phyloP scores from a whole-genome alignment of 2,888 invertebrate genomes.

The Drosophila meridionalis region DNA sequence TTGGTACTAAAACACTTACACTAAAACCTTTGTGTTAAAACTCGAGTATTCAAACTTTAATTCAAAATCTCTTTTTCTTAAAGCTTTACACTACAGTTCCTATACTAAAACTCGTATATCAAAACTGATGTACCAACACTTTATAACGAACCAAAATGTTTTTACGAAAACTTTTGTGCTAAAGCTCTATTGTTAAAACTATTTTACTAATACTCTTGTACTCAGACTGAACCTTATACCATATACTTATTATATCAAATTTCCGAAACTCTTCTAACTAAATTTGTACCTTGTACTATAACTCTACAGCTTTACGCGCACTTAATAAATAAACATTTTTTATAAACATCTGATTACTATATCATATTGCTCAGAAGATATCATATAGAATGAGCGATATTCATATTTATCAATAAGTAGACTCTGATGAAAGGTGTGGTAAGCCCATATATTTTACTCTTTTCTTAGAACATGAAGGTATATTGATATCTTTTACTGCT shows the following conservation, averaged over 20 bases:
- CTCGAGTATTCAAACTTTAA: not conserved
- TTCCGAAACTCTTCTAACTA: not conserved
- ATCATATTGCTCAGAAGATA: not conserved
- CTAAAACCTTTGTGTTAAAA: not conserved
- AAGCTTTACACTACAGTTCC: not conserved
- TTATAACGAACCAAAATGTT: not conserved
- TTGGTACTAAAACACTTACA: not conserved
- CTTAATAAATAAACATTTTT: not conserved
- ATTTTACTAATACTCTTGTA: not conserved
- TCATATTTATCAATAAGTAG: not conserved
- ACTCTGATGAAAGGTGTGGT: not conserved
- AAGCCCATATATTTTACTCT: not conserved
- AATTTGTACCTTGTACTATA: not conserved
- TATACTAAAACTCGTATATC: not conserved
- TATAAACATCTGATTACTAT: not conserved
- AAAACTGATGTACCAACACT: no score
- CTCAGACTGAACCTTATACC: no score
- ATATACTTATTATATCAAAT: no score
- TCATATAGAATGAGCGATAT: not conserved
- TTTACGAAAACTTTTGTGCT: not conserved
- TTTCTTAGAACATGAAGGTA: not conserved
- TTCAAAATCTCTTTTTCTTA: no score
- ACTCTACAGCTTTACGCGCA: no score
- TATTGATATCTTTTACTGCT: not conserved
- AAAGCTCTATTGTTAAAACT: not conserved